A percentile compares a stretch with the other conserved stretches of the same genome.
These are phyloP conservation scores for Macroteleia sp. DNA, from an alignment of 2,888 invertebrate genomes.

Conservation along the genomic window DNA sequence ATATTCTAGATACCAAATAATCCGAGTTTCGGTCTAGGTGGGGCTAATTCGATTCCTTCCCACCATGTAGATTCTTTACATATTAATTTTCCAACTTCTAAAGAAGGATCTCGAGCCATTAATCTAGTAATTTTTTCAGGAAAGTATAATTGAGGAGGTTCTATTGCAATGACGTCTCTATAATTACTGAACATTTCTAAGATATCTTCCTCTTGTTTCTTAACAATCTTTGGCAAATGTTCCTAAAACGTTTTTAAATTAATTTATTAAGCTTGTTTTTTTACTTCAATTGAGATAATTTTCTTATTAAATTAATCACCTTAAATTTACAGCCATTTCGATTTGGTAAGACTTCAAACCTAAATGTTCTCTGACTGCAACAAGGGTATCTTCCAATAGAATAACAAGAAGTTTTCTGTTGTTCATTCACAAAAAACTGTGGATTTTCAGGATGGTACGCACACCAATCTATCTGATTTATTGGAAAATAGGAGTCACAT, in stretches of 20 bases:
- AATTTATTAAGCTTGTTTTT: no score
- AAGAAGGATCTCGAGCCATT: conserved; percentile 86
- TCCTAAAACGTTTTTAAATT: conserved; percentile 85
- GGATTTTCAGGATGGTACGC: conserved; percentile 91
- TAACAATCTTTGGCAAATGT: conserved; percentile 88
- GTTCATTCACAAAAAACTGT: conserved; percentile 90
- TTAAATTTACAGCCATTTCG: conserved; percentile 85
- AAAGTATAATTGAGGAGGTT: conserved; percentile 88
- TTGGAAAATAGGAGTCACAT: conserved; percentile 91
- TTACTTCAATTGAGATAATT: no score
- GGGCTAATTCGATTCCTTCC: conserved; percentile 88
- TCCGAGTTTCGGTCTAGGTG: conserved; percentile 87
- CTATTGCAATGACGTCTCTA: conserved; percentile 87
- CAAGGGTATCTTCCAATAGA: conserved; percentile 92
- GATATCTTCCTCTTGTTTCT: conserved; percentile 88
- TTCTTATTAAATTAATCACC: no score
- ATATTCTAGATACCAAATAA: conserved; percentile 85
- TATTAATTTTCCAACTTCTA: conserved; percentile 85
- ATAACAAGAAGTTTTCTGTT: conserved; percentile 87
- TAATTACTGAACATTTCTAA: conserved; percentile 86
- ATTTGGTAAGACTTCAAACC: conserved; percentile 89
- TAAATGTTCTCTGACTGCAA: conserved; percentile 93
- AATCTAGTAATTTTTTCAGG: conserved; percentile 88
- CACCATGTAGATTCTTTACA: conserved; percentile 90
- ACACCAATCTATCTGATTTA: conserved; percentile 92